Evolutionary conservation across 1,140 invertebrate species (phyloP), one percentile per base, ranked within the genome.

Genomic region (Cyclina sinensis): DNA sequence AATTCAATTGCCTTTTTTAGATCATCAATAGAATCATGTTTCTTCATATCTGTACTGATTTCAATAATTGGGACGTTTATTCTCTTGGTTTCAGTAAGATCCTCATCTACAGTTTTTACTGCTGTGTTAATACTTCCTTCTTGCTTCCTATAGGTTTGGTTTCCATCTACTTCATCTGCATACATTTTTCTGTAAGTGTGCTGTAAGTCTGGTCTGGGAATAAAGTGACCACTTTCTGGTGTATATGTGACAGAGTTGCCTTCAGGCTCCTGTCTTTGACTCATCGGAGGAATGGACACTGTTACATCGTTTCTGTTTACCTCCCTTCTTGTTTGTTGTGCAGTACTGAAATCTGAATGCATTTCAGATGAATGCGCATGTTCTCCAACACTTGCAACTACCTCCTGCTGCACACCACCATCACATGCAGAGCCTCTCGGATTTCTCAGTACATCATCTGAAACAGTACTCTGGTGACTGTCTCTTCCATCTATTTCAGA

Each of bases 1-100:
- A 11, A 9, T 37, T 70, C 21, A 11, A 35, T 43, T 43, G 4
- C 43, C 4, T 43, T 43, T 43, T 43, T 43, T 14, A 43, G 43
- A 43, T 43, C 43, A 7, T 43, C 14, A 14, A 14, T 7, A 7
- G 14, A 4, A 43, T 43, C 65, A 7, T 16, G 12, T 18, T 62
- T 62, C 18, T 70, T 37, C 32, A 70, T 37, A 27, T 39, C 32
- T 37, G 35, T 16, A 37, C 16, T 5, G 18, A 14, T 37, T 37
- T 70, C 65, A 70, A 16, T 30, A 16, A 14, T 37, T 70, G 24
- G 35, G 35, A 37, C 3, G n/a, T 18, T 37, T 70, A n/a, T 62
- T 27, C 24, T 70, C 65, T 70, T 70, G 65, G 12, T 37, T 70
- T 39, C 35, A 70, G 65, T 70, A 1, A 70, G 18, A 70, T 39